Evolutionary conservation across 1,140 invertebrate genomes (phyloP), one percentile per base, ranked within the genome.

Genomic region (Scaptomyza pallida): DNA sequence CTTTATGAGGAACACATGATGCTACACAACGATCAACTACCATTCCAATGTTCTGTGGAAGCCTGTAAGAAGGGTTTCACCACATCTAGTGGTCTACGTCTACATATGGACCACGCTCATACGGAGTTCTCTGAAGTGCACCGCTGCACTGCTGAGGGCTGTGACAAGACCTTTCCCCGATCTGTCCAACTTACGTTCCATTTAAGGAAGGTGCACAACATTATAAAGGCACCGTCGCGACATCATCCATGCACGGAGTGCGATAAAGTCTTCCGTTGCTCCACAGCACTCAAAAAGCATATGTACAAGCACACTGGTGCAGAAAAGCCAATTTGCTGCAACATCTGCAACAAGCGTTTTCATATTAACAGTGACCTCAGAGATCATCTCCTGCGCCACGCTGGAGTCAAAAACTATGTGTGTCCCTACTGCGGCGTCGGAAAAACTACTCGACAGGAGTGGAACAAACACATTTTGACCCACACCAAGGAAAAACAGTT

Each of bases 271-370:
- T 90, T 91, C 67, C 82, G 80, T 16, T 90, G 89, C 45, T 79
- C 86, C 1, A 89, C 85, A 10, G 89, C 89, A 0, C 68, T 91
- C 4, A 91, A 89, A 43, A 91, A 93, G 51, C 93, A 93, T 55
- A 93, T 93, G 61, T 93, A 93, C 30, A 93, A 93, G n/a, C 93
- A 94, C 61, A 88, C 83, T 40, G 93, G 93, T 3, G 92, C 93
- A 17, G 92, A 93, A 76, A 92, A 93, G 54, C 93, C 93, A 0
- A 93, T 93, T 41, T 91, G 93, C 5, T 94, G 93, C 65, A 93
- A 93, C 50, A 93, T 93, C 5, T 94, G 93, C 72, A 92, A 92
- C 56, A 90, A 91, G 62, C 77, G 85, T 1, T 91, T 90, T 55
- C 75, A 78, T 23, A 89, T 88, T 6, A 88, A 90, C 40, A 85